Evolutionary conservation across 2,797 vertebrate species (phyloP).

Genomic region (Myotis findleyi): DNA sequence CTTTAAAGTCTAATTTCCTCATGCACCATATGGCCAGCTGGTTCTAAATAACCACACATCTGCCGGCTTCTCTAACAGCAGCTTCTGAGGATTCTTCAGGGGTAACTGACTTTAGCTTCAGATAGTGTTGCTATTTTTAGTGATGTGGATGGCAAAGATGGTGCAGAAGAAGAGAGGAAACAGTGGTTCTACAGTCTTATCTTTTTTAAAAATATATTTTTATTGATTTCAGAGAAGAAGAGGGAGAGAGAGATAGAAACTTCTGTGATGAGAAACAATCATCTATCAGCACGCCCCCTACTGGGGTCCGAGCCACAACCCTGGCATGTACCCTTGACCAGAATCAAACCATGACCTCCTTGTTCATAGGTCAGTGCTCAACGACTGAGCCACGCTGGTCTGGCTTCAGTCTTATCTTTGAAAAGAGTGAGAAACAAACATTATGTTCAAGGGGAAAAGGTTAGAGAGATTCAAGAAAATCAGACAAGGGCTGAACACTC

Average conservation of each 20-base stretch:
- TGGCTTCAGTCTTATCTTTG: background rate
- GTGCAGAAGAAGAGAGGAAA: background rate
- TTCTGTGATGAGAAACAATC: too few species aligned
- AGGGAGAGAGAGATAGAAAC: too few species aligned
- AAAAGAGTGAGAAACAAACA: background rate
- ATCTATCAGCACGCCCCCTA: too few species aligned
- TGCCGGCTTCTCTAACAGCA: background rate
- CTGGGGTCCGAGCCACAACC: too few species aligned
- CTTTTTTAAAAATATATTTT: background rate
- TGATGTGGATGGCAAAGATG: background rate
- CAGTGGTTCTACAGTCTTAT: background rate
- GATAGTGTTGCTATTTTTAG: constrained; percentile 30
- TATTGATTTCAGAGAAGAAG: too few species aligned
- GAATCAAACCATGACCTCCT: too few species aligned
- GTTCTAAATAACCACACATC: background rate
- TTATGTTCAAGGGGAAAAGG: background rate
- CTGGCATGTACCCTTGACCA: too few species aligned
- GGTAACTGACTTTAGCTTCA: background rate
- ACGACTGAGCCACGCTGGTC: too few species aligned
- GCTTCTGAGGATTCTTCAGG: constrained; percentile 14
- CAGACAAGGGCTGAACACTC: background rate
- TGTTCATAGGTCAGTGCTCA: too few species aligned
- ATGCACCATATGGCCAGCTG: background rate
- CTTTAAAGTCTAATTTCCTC: background rate
- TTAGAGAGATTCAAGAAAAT: background rate